These are phyloP conservation scores for Hybos culiciformis DNA, from an alignment of 2,888 invertebrate genomes.

Conservation along the genomic window DNA sequence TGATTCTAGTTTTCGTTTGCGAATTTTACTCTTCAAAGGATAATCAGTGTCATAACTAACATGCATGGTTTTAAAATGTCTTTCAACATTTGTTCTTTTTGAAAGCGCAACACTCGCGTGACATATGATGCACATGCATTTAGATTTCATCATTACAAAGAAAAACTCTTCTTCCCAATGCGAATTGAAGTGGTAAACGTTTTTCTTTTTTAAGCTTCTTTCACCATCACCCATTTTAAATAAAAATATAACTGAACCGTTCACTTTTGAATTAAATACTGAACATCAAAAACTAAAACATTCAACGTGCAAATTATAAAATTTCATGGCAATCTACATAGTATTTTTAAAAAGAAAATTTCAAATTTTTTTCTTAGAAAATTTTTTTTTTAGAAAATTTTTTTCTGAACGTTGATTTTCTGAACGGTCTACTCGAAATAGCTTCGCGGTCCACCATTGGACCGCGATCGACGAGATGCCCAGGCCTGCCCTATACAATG, in stretches of 20 bases:
- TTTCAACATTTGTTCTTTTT: neutral
- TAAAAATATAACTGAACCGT: neutral
- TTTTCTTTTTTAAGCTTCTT: neutral
- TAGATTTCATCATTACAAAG: neutral
- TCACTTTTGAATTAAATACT: neutral
- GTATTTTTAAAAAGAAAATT: neutral
- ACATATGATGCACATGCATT: neutral
- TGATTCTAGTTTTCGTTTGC: neutral
- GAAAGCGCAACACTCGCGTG: neutral
- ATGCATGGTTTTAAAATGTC: neutral
- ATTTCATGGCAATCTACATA: neutral
- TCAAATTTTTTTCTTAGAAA: neutral
- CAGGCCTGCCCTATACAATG: no score
- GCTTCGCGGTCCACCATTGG: neutral
- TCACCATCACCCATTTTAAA: neutral
- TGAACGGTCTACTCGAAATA: neutral
- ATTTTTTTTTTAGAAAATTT: neutral
- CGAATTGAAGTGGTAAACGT: neutral
- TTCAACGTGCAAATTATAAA: neutral
- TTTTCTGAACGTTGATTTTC: neutral
- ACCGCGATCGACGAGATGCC: neutral
- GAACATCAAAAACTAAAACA: neutral
- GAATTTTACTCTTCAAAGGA: neutral
- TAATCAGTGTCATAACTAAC: neutral
- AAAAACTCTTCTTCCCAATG: neutral